Conservation (phyloP, 2,797 vertebrate genomes). For the Anguilla megastoma region DNA sequence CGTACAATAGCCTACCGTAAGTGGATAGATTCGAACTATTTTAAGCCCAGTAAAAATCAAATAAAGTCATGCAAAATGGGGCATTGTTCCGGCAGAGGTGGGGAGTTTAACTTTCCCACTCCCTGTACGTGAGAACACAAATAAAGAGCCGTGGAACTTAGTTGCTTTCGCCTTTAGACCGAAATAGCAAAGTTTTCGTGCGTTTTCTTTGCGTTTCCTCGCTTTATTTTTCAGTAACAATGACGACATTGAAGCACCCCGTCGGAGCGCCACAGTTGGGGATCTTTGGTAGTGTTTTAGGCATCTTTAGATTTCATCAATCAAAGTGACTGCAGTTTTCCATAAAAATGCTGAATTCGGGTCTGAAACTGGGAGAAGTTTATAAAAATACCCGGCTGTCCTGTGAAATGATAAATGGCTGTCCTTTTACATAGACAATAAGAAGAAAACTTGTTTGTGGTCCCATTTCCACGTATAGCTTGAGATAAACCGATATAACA, state of each 20-base stretch:
- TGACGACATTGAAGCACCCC: slow-evolving; percentile 97
- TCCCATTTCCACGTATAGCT: slow-evolving; percentile 29
- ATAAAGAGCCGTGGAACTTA: slow-evolving; percentile 68
- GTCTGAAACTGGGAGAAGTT: slow-evolving; percentile 94
- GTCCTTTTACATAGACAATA: slow-evolving; percentile 93
- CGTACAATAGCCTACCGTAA: background rate
- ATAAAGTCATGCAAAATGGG: slow-evolving; percentile 56
- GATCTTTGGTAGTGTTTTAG: slow-evolving; percentile 97
- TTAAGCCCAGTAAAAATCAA: background rate
- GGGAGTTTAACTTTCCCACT: slow-evolving; percentile 90
- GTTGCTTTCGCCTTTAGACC: slow-evolving; percentile 64
- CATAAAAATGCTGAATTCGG: slow-evolving; percentile 99
- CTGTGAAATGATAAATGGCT: slow-evolving; percentile 99
- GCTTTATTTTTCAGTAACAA: slow-evolving; percentile 87
- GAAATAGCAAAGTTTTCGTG: slow-evolving; percentile 93
- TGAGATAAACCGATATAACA: slow-evolving; percentile 27
- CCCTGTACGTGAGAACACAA: slow-evolving; percentile 84
- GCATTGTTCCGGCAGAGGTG: slow-evolving; percentile 84
- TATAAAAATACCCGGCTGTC: slow-evolving; percentile 99
- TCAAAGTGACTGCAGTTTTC: slow-evolving; percentile 99
- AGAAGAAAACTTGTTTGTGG: slow-evolving; percentile 59
- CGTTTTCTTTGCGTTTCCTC: slow-evolving; percentile 91
- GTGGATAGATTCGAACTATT: background rate
- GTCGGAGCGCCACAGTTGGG: slow-evolving; percentile 98
- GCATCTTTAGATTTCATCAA: slow-evolving; percentile 99